Evolutionary conservation across 2,797 vertebrate species (phyloP).

Genomic region (Varecia variegata): DNA sequence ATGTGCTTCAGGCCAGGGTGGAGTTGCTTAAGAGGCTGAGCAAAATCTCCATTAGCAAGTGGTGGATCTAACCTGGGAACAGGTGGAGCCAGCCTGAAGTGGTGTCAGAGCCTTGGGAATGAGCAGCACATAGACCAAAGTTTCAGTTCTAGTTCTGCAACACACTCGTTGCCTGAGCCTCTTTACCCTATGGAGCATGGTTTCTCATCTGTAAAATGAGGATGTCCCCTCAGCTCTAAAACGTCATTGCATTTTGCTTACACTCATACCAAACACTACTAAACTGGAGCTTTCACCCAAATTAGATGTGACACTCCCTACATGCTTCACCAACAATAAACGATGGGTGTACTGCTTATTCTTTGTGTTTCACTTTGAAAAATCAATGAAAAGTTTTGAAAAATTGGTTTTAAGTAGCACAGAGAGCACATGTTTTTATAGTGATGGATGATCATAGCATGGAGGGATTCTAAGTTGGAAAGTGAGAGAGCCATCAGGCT

Average conservation of each 20-base stretch:
- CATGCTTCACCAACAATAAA: background rate
- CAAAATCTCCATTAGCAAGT: background rate
- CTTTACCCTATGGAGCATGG: fast-evolving
- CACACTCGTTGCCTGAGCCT: background rate
- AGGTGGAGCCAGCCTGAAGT: background rate
- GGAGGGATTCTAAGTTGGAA: background rate
- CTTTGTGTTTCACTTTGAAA: constrained; percentile 53
- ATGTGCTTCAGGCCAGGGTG: background rate
- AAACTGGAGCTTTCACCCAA: background rate
- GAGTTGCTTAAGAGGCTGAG: background rate
- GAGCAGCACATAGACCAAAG: fast-evolving
- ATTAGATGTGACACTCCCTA: background rate
- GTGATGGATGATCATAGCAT: background rate
- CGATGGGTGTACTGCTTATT: constrained; percentile 19
- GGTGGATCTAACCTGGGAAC: background rate
- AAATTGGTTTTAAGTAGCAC: constrained; percentile 40
- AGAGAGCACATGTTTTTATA: background rate
- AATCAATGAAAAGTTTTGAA: constrained; percentile 48
- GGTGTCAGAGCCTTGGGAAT: background rate
- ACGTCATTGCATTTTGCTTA: background rate
- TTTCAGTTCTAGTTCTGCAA: background rate
- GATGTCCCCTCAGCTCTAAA: background rate
- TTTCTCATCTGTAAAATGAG: background rate
- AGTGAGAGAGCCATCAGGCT: background rate
- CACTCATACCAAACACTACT: background rate